Evolutionary conservation across 2,888 invertebrate species (phyloP).

Genomic region (Trissolcus brochymenae): DNA sequence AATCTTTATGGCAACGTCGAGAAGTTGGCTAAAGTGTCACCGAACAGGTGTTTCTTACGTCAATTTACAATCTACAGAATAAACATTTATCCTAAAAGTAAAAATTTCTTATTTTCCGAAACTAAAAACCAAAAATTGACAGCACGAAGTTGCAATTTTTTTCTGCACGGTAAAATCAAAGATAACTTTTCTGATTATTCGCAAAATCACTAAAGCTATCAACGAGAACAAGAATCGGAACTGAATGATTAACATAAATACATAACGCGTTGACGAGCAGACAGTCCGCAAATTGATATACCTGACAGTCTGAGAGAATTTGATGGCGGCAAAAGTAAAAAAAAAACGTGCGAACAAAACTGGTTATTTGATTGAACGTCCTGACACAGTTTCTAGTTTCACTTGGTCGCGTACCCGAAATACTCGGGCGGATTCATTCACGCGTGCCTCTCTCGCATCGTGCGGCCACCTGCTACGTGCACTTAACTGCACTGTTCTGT

Average conservation of each 20-base stretch:
- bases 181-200: too few relatives aligned
- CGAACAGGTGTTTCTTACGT: slow-evolving; percentile 41
- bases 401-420: slow-evolving; percentile 18
- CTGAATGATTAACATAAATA: too few relatives aligned
- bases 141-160: too few relatives aligned
- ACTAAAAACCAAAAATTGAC: too few relatives aligned
- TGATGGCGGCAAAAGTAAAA: neutral
- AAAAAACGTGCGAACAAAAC: slow-evolving; percentile 11
- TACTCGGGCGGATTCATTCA: slow-evolving; percentile 48
- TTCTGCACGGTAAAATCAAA: too few relatives aligned
- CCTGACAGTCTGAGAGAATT: neutral
- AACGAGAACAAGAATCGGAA: too few relatives aligned
- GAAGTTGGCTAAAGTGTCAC: slow-evolving; percentile 31
- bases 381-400: slow-evolving; percentile 22
- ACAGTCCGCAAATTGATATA: slow-evolving; percentile 2
- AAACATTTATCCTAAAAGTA: neutral
- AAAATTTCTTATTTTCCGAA: too few relatives aligned
- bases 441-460: slow-evolving; percentile 61
- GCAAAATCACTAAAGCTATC: too few relatives aligned
- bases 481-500: slow-evolving; percentile 64
- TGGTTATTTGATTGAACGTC: neutral
- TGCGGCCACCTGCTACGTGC: slow-evolving; percentile 69
- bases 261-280: neutral
- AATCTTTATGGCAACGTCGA: slow-evolving; percentile 39
- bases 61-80: slow-evolving; percentile 10